phyloP scores from a whole-genome alignment of 2,797 vertebrate species.

The Picus viridis region DNA sequence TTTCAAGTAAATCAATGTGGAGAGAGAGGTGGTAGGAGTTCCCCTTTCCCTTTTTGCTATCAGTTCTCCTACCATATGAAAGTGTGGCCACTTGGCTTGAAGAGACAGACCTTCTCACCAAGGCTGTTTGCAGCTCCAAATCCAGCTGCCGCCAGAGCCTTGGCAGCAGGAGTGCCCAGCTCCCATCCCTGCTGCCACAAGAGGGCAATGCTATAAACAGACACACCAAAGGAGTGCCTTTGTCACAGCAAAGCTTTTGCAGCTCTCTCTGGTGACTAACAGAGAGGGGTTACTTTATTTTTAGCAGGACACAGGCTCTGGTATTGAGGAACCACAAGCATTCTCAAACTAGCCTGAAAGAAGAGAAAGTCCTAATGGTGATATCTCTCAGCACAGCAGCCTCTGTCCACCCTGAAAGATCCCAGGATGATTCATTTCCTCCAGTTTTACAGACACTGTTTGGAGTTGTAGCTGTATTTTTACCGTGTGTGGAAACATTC shows the following conservation, averaged over 20 bases:
- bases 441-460: constrained; percentile 22
- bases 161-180: background rate
- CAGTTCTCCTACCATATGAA: background rate
- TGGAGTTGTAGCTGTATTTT: constrained; percentile 46
- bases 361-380: background rate
- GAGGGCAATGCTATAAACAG: background rate
- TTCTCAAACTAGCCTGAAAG: background rate
- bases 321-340: background rate
- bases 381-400: background rate
- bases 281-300: background rate
- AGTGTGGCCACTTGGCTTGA: background rate
- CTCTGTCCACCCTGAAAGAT: background rate
- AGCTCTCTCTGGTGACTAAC: background rate
- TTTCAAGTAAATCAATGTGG: accelerated
- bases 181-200: background rate
- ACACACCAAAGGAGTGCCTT: accelerated
- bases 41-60: background rate
- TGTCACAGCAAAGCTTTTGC: background rate
- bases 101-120: background rate
- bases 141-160: background rate
- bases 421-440: constrained; percentile 20
- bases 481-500: constrained; percentile 54
- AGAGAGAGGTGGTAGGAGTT: background rate
- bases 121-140: background rate
- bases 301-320: background rate